These are phyloP conservation scores for Heliconius melpomene DNA, from an alignment of 1,140 invertebrate species.

Conservation along the genomic window DNA sequence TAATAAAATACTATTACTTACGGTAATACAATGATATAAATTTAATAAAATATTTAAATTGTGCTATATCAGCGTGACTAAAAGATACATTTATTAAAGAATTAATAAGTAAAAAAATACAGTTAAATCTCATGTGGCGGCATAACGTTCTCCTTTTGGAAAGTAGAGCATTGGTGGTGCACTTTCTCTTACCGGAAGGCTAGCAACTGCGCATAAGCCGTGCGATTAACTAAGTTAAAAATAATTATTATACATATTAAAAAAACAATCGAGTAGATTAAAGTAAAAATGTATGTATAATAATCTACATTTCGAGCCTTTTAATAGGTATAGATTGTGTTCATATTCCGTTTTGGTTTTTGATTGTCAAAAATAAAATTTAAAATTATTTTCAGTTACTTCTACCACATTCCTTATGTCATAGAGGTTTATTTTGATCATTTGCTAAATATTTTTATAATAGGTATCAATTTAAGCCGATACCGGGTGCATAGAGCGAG, in stretches of 20 bases:
- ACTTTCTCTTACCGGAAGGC: slow-evolving; percentile 68
- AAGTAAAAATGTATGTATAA: neutral
- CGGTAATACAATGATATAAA: neutral
- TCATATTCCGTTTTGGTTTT: neutral
- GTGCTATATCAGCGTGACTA: neutral
- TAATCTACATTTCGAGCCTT: neutral
- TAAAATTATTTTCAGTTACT: neutral
- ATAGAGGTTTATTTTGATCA: neutral
- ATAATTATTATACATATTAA: neutral
- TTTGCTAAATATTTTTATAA: neutral
- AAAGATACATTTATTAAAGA: slow-evolving; percentile 15
- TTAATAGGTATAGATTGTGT: too few species aligned
- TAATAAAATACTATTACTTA: neutral
- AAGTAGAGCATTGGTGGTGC: slow-evolving; percentile 68
- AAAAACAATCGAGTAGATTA: neutral
- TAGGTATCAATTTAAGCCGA: slow-evolving; percentile 17
- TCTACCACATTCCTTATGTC: neutral
- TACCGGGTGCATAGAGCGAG: slow-evolving; percentile 40
- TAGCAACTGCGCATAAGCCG: slow-evolving; percentile 56
- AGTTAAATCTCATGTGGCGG: slow-evolving; percentile 39
- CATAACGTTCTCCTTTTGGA: slow-evolving; percentile 49
- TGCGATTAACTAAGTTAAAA: slow-evolving; percentile 34
- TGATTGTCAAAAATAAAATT: neutral
- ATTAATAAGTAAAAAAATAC: slow-evolving; percentile 21
- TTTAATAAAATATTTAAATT: neutral